Percentiles rank a stretch among this genome's conserved stretches.
Conservation (phyloP, 2,888 invertebrate genomes). For the Lycia hirtaria region DNA sequence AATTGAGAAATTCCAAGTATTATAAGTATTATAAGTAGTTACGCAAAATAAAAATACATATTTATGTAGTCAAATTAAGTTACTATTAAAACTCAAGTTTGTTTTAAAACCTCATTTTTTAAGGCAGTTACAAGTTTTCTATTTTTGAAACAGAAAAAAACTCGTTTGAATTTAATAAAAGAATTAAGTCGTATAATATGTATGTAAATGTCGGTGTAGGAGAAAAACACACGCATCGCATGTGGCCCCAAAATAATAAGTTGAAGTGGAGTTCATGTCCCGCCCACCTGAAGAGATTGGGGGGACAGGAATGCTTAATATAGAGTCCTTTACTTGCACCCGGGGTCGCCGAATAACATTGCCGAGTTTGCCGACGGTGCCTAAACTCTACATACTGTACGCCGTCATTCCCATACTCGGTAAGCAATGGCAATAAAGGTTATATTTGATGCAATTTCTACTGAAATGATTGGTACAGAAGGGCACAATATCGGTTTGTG, state of each 20-base stretch:
- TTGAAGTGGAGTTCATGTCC: conserved; percentile 77
- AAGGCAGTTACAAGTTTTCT: conserved; percentile 31
- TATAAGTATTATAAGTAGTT: no score
- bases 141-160: conserved; percentile 53
- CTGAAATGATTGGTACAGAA: conserved; percentile 37
- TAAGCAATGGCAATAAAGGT: conserved; percentile 43
- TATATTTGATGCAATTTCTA: conserved; percentile 47
- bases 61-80: no score
- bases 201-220: conserved; percentile 69
- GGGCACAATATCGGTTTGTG: conserved; percentile 39
- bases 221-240: conserved; percentile 77
- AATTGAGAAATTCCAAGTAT: no score
- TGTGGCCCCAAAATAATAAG: conserved; percentile 80
- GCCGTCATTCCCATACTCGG: conserved; percentile 52
- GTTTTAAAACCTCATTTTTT: conserved; percentile 43
- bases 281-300: conserved; percentile 80
- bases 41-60: no score
- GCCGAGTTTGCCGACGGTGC: conserved; percentile 66
- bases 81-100: conserved; percentile 51
- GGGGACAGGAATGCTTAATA: conserved; percentile 83
- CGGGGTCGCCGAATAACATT: conserved; percentile 78
- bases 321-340: conserved; percentile 81
- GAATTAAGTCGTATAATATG: conserved; percentile 67
- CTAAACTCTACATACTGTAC: conserved; percentile 47
- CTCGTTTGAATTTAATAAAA: conserved; percentile 73